Base-by-base conservation (phyloP, 2,797 vertebrate species). In the Manis javanica region DNA sequence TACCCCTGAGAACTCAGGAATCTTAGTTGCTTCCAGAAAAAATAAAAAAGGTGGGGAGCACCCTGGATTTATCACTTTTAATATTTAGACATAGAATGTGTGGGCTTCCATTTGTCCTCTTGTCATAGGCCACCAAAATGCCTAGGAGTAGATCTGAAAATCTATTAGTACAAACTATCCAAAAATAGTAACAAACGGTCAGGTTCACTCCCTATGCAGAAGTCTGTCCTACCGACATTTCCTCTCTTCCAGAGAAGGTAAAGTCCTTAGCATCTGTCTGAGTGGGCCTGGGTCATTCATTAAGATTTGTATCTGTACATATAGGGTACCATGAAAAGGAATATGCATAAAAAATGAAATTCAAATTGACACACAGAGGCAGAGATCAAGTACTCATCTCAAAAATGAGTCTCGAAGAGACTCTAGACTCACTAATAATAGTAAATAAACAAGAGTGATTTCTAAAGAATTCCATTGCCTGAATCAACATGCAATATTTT, bases 381-480 rank as follows among this genome's bases (percentile, higher is more conserved):
- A 51, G 23, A 51, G 24, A 46, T 66, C 37, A 77, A 86, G 51
- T 51, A 91, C 59, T 88, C 55, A 31, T n/a, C 71, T 93, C 49
- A 83, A 64, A 90, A 91, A 92, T 81, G 68, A 34, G 34, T 34
- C 34, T 34, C 34, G 34, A 34, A 34, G 34, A 91, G 81, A 79
- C 29, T 61, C 24, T 46, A n/a, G 49, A 72, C 24, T 94, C 77
- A 86, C 87, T 46, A 95, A 93, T 69, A 75, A 74, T 87, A 46
- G 61, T 39, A 87, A 46, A 68, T 5, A 64, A 18, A 74, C 5
- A 85, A 79, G 42, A 79, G 42, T 84, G 15, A 68, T 75, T 94
- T 91, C 77, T 84, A 87, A 78, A 90, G 26, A 92, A 90, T 78
- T 87, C 92, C 34, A 68, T 55, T 51, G 84, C 42, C 37, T 61